phyloP scores from a whole-genome alignment of 53 echinoderm and acorn worm species.

The Astropecten irregularis region DNA sequence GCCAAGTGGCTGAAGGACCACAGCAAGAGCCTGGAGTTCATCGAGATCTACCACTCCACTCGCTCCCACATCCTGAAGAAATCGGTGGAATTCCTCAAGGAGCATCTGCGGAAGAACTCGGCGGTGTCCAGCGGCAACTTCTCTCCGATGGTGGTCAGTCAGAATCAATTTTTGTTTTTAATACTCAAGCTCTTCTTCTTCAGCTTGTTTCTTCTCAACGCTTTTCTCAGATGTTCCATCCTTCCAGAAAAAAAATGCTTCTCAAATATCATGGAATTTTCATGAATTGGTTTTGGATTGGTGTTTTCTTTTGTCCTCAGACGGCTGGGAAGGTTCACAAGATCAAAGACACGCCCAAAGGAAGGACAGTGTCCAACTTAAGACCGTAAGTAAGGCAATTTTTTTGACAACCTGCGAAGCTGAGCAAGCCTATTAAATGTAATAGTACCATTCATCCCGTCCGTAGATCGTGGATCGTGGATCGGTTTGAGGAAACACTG shows the following conservation, averaged over 20 bases:
- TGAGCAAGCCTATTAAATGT: not conserved
- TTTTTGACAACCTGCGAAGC: not conserved
- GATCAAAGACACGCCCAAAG: slow-evolving; percentile 48
- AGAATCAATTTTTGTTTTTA: too few relatives aligned
- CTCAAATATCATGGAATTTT: not conserved
- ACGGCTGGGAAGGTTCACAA: slow-evolving; percentile 61
- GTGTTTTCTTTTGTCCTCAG: slow-evolving; percentile 9
- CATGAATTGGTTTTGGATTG: not conserved
- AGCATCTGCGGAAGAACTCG: slow-evolving; percentile 81
- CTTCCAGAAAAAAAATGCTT: not conserved
- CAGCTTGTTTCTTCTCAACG: too few relatives aligned
- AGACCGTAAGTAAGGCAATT: slow-evolving; percentile 69
- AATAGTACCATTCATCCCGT: too few relatives aligned
- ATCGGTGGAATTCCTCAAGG: slow-evolving; percentile 87
- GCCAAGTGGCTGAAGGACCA: slow-evolving; percentile 84
- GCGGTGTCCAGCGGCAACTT: slow-evolving; percentile 62
- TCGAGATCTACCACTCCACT: slow-evolving; percentile 80
- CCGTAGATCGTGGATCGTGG: too few relatives aligned
- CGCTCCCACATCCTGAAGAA: slow-evolving; percentile 80
- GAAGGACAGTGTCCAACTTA: slow-evolving; percentile 40
- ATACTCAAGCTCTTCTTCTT: not conserved
- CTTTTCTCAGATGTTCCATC: too few relatives aligned
- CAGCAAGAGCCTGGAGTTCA: slow-evolving; percentile 71
- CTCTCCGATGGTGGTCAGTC: slow-evolving; percentile 79
- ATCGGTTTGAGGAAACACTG: too few relatives aligned